Evolutionary conservation across 2,888 invertebrate species (phyloP).

Genomic region (Lordiphosa andalusiaca): DNA sequence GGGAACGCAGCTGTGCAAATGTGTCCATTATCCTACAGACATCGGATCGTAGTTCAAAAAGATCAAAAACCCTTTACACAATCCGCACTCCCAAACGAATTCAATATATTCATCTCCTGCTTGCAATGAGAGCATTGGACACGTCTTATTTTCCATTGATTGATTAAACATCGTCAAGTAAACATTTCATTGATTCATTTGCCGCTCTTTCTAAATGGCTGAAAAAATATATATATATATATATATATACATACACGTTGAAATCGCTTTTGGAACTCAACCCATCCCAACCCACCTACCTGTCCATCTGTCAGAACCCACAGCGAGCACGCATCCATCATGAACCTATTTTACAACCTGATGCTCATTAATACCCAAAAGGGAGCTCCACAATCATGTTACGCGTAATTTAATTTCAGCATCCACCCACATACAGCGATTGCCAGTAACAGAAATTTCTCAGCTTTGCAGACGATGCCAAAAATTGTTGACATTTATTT

Average conservation of each 20-base stretch:
- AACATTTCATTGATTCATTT: no score
- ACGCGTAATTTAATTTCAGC: constrained; percentile 72
- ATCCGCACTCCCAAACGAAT: no score
- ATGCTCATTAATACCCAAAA: constrained; percentile 70
- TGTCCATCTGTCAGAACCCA: constrained; percentile 37
- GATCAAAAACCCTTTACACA: no score
- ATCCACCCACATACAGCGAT: constrained; percentile 19
- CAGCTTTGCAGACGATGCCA: constrained; percentile 35
- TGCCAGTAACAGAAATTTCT: constrained; percentile 18
- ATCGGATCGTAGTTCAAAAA: no score
- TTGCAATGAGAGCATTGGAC: no score
- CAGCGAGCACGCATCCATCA: constrained; percentile 52
- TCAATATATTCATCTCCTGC: no score
- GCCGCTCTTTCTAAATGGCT: neutral
- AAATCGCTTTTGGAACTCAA: constrained; percentile 18
- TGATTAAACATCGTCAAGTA: no score
- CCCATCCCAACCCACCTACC: constrained; percentile 19
- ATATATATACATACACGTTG: no score
- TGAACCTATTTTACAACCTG: constrained; percentile 45
- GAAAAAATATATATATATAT: constrained; percentile 8
- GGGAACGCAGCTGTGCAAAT: no score
- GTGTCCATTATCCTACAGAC: no score
- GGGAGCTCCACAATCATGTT: constrained; percentile 64
- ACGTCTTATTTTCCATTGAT: no score
- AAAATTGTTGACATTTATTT: constrained; percentile 74